Base-by-base conservation (phyloP, 1,140 invertebrate species). In the Antheraea pernyi region DNA sequence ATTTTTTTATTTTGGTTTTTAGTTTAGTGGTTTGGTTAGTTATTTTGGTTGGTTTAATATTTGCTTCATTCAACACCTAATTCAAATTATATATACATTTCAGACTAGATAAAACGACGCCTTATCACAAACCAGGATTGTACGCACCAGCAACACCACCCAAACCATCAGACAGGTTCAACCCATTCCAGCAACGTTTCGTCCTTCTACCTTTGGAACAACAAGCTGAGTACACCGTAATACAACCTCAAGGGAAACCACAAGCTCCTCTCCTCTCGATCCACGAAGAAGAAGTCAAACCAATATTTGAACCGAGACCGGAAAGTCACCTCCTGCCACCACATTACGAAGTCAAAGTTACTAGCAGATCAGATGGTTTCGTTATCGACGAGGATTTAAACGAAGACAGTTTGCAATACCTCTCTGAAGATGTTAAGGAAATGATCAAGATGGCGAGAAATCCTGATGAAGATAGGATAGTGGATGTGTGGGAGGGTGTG, bases 91-190 rank as follows among this genome's bases (percentile, higher is more conserved):
- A 19, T 19, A 16, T 9, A 67, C 30, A 59, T 88, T 89, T 19
- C 84, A 91, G 87, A 60, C 11, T 19, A 22, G 88, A 91, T 6
- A n/a, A 75, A 63, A 92, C 92, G 3, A 94, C 94, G 7, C 85
- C 78, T 4, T 82, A 85, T 67, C 94, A 94, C 78, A 91, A 82
- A 60, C 94, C 94, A 0, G 94, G 92, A 3, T 71, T 94, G 3
- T 94, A 89, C 76, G 92, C 93, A 0, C 94, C 94, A 5, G 62
- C 76, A 7, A 73, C 78, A 3, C 93, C 93, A 3, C 91, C 89
- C 0, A 87, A 88, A 53, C 90, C 90, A 13, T 71, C 80, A 42
- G 83, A 88, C 37, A 67, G 84, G 18, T 71, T 77, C 37, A 69
- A 70, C 48, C 69, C 75, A 8, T 79, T 74, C 68, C 73, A 80